Base-by-base conservation (phyloP, 2,113 vertebrate genomes). In the Brachyistius frenatus region DNA sequence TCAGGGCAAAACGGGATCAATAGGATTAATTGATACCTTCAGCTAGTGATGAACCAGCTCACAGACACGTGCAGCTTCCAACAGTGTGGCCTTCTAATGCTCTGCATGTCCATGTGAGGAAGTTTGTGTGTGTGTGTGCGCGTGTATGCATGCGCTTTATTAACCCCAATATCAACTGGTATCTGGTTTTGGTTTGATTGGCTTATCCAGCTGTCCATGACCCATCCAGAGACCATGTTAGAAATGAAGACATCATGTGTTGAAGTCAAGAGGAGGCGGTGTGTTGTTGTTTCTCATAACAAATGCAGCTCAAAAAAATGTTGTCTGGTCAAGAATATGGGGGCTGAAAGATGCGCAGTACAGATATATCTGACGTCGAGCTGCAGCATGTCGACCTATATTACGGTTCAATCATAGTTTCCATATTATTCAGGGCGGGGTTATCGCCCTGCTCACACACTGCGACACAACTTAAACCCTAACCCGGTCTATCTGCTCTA, bases 1-100 rank as follows among this genome's bases (percentile, higher is more conserved):
- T 70, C 76, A 73, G 72, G 6, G 7, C 71, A 74, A 57, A 57
- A 55, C 64, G 53, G 39, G 77, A 83, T 85, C 79, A 83, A 69
- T 80, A 23, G 11, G 15, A 66, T 61, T 49, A 53, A 85, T 32
- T 69, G 82, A 86, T 66, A 57, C 44, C 14, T 16, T 36, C n/a
- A 49, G 7, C 58, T 62, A 37, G 52, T 52, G 69, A 23, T 74
- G 37, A 66, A 23, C 0, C 78, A 56, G 2, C n/a, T 30, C 2
- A 8, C 46, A 60, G 41, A 78, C 79, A 81, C 54, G 84, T 85
- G 88, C 23, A 83, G 65, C 78, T 37, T 54, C 61, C 37, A 3
- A 30, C 73, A 47, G 65, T 55, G 33, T 31, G 35, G 54, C 57
- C 10, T 37, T 62, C 23, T 50, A 75, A 5, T 7, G 8, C 57